Evolutionary conservation across 2,888 invertebrate genomes (phyloP).

Genomic region (Stenolophus ochropezus): DNA sequence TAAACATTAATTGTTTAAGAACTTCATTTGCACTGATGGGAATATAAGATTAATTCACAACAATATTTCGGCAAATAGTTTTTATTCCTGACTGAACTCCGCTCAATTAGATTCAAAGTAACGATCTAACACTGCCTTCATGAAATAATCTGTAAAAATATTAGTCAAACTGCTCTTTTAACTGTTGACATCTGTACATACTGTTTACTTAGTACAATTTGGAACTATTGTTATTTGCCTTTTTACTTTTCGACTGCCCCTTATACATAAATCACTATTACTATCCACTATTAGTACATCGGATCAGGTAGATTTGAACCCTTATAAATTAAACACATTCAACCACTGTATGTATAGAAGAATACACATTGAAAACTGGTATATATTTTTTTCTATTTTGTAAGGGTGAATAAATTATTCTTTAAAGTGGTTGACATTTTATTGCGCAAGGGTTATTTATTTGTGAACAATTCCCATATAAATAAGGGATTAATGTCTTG

Average conservation of each 20-base stretch:
- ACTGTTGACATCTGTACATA: too few relatives aligned
- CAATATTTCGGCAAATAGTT: too few relatives aligned
- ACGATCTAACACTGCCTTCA: too few relatives aligned
- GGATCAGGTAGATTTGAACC: not conserved
- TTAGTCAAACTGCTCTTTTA: too few relatives aligned
- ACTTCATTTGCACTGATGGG: too few relatives aligned
- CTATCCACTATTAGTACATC: not conserved
- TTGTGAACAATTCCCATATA: constrained; percentile 22
- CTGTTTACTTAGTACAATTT: too few relatives aligned
- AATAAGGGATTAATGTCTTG: constrained; percentile 9
- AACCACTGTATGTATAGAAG: not conserved
- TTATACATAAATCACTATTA: too few relatives aligned
- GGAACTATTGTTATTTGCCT: not conserved
- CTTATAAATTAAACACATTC: not conserved
- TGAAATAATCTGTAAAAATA: too few relatives aligned
- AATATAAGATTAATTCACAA: too few relatives aligned
- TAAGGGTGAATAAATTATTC: constrained; percentile 9
- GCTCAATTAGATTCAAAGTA: too few relatives aligned
- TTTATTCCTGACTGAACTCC: too few relatives aligned
- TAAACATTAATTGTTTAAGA: too few relatives aligned
- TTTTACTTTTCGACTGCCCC: not conserved
- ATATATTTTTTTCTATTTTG: not conserved
- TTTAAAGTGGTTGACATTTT: not conserved
- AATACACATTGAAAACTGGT: not conserved
- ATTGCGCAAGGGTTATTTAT: not conserved